phyloP scores from a whole-genome alignment of 2,888 invertebrate species.

The Lasiommata megera region DNA sequence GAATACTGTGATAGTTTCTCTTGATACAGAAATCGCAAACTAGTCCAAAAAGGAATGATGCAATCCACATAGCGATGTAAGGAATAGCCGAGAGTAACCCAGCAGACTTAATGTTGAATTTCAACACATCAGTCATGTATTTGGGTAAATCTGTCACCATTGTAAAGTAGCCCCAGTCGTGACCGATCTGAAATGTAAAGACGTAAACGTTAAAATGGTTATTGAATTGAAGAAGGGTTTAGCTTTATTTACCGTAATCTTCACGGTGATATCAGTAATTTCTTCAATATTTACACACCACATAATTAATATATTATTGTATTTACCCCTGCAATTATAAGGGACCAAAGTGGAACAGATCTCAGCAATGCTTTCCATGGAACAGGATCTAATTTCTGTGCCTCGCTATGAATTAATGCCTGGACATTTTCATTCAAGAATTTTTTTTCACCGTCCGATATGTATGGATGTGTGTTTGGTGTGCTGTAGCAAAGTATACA shows the following conservation, averaged over 20 bases:
- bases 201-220: neutral
- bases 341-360: constrained; percentile 85
- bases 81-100: constrained; percentile 84
- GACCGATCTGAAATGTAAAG: constrained; percentile 71
- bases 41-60: constrained; percentile 84
- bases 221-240: too few species aligned
- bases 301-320: neutral
- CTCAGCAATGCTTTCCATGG: constrained; percentile 86
- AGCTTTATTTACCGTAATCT: too few species aligned
- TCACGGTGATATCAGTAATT: too few species aligned
- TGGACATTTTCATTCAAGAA: constrained; percentile 82
- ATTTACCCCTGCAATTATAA: constrained; percentile 86
- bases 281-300: too few species aligned
- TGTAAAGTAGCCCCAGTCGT: constrained; percentile 87
- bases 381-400: constrained; percentile 76
- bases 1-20: constrained; percentile 78
- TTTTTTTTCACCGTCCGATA: constrained; percentile 75
- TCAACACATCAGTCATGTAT: constrained; percentile 85
- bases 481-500: constrained; percentile 72
- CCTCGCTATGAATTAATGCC: constrained; percentile 63
- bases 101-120: constrained; percentile 84
- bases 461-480: constrained; percentile 77
- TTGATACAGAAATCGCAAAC: constrained; percentile 86
- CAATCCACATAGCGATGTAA: constrained; percentile 85
- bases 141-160: constrained; percentile 87